These are phyloP conservation scores for Bembecia ichneumoniformis DNA, from an alignment of 2,888 invertebrate species.

Conservation along the genomic window DNA sequence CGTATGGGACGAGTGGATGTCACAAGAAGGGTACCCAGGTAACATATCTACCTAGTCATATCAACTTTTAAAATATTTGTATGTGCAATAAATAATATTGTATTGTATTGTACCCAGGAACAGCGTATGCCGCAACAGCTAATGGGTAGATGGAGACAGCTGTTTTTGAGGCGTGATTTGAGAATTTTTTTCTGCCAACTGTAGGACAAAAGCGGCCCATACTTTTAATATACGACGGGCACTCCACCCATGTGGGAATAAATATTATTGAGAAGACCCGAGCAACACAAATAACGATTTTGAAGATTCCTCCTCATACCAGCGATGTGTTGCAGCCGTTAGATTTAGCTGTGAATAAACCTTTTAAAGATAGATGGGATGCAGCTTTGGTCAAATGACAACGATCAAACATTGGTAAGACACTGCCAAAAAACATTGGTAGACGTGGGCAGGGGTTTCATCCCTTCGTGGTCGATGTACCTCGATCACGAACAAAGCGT, in stretches of 20 bases:
- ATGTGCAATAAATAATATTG: too few relatives aligned
- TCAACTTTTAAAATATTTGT: too few relatives aligned
- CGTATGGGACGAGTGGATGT: too few relatives aligned
- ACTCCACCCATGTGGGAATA: conserved; percentile 17
- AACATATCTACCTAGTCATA: too few relatives aligned
- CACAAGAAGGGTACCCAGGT: too few relatives aligned
- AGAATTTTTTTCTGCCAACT: conserved; percentile 8
- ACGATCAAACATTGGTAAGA: conserved; percentile 13
- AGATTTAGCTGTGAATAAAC: conserved; percentile 18
- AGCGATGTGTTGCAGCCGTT: conserved; percentile 15
- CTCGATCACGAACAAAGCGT: too few relatives aligned
- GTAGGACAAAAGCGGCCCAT: conserved; percentile 15
- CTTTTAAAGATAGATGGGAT: conserved; percentile 20
- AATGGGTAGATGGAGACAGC: conserved; percentile 23
- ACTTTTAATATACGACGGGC: conserved; percentile 21
- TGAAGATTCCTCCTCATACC: conserved; percentile 18
- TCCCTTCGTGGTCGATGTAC: too few relatives aligned
- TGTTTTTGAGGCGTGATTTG: conserved; percentile 6
- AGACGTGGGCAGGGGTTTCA: too few relatives aligned
- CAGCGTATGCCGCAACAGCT: conserved; percentile 16
- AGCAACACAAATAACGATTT: conserved; percentile 11
- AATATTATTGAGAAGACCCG: conserved; percentile 16
- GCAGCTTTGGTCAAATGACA: conserved; percentile 17
- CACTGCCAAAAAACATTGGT: too few relatives aligned
- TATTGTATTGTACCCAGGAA: too few relatives aligned